A percentile compares a stretch with the other conserved stretches of the same genome.
Evolutionary conservation across 1,140 invertebrate species (phyloP).

Genomic region (Zaprionus kolodkinae): DNA sequence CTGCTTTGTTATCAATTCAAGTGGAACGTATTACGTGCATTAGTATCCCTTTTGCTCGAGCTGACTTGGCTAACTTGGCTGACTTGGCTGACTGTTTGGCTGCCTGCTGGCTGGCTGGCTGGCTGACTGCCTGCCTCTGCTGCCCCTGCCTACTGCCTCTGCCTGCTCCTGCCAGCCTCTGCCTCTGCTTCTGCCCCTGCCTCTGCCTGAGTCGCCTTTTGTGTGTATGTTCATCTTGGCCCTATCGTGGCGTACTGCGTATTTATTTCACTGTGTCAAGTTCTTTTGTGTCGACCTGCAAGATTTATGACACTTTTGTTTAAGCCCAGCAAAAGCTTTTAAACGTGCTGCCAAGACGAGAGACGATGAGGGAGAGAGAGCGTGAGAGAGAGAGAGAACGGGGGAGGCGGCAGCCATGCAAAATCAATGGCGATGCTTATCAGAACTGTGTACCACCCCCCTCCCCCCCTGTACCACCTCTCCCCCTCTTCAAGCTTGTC

Average conservation of each 20-base stretch:
- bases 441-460: conserved; percentile 37
- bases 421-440: conserved; percentile 71
- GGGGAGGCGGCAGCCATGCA: conserved; percentile 56
- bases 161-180: neutral
- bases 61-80: conserved; percentile 24
- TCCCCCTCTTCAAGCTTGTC: conserved; percentile 55
- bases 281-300: conserved; percentile 65
- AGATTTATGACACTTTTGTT: conserved; percentile 83
- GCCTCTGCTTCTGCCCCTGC: neutral
- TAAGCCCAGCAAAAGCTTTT: conserved; percentile 62
- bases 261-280: conserved; percentile 72
- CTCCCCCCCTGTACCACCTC: neutral
- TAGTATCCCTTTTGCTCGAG: conserved; percentile 62
- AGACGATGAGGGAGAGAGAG: neutral
- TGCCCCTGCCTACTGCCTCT: neutral
- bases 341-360: conserved; percentile 28
- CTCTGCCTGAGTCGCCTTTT: conserved; percentile 27
- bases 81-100: conserved; percentile 2
- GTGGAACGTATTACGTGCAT: conserved; percentile 81
- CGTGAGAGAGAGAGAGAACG: neutral
- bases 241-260: conserved; percentile 51
- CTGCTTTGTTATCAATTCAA: conserved; percentile 68
- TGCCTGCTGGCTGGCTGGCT: conserved; percentile 5
- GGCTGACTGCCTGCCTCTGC: neutral
- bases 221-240: conserved; percentile 38